Percentiles rank a stretch among this genome's conserved stretches.
These are phyloP conservation scores for Tachina grossa DNA, from an alignment of 2,888 invertebrate species.

Conservation along the genomic window DNA sequence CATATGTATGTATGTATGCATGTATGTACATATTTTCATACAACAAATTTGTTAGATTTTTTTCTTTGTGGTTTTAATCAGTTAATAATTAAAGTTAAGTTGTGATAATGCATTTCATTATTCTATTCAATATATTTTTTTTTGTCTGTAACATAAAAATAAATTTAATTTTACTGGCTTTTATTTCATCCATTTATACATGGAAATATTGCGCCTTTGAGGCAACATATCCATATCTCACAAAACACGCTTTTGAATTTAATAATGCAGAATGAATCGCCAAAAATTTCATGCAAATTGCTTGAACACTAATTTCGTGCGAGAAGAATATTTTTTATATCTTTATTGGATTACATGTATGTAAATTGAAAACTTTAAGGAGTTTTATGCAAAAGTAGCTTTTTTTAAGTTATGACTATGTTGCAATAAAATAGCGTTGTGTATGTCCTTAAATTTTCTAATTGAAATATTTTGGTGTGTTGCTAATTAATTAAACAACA, in stretches of 20 bases:
- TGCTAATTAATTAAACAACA: slow-evolving; percentile 14
- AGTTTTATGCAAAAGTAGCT: too few species aligned
- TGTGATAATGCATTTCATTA: slow-evolving; percentile 38
- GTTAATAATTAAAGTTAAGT: neutral
- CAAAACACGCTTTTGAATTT: too few species aligned
- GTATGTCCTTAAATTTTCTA: neutral
- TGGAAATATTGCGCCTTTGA: too few species aligned
- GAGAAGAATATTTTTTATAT: neutral
- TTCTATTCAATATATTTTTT: neutral
- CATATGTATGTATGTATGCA: neutral
- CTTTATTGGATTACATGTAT: neutral
- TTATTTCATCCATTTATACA: neutral
- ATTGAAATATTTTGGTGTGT: neutral
- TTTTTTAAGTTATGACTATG: too few species aligned
- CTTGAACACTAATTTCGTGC: too few species aligned
- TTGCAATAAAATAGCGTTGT: too few species aligned
- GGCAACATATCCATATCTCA: too few species aligned
- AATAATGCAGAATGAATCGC: too few species aligned
- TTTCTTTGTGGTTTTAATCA: slow-evolving; percentile 50
- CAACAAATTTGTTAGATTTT: slow-evolving; percentile 32
- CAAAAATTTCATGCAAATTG: too few species aligned
- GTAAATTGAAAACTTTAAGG: too few species aligned
- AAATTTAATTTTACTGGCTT: neutral
- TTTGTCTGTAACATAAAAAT: neutral
- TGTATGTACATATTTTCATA: too few species aligned